These are phyloP conservation scores for Arvicanthis niloticus DNA, from an alignment of 2,113 vertebrate genomes.

Conservation along the genomic window DNA sequence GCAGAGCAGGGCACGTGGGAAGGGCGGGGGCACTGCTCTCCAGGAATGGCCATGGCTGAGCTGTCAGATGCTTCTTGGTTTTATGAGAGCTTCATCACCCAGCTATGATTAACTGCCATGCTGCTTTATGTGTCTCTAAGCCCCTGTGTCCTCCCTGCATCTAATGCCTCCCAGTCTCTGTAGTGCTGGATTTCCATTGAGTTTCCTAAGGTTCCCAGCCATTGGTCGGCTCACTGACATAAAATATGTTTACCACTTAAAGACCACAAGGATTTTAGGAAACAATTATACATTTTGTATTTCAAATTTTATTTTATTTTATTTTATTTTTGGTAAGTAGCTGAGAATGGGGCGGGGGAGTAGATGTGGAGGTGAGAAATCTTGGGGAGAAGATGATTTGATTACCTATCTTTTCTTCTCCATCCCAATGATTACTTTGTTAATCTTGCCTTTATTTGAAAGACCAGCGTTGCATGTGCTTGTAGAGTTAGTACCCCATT, in stretches of 20 bases:
- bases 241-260: neutral
- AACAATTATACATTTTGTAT: neutral
- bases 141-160: neutral
- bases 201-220: neutral
- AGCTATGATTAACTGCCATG: too few relatives aligned
- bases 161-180: neutral
- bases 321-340: neutral
- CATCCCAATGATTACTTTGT: neutral
- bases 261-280: neutral
- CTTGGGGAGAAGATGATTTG: conserved; percentile 9
- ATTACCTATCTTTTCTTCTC: neutral
- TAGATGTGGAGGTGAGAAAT: conserved; percentile 10
- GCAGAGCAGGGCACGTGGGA: neutral
- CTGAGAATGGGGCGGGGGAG: neutral
- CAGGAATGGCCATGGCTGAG: neutral
- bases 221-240: neutral
- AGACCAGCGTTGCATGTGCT: neutral
- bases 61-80: neutral
- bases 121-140: neutral
- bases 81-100: neutral
- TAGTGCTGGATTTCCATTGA: neutral
- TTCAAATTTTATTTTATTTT: neutral
- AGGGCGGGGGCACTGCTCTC: neutral
- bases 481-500: neutral
- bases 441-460: conserved; percentile 46